Percentiles rank a stretch among this genome's conserved stretches.
Evolutionary conservation across 2,797 vertebrate genomes (phyloP).

Genomic region (Glyptemys insculpta): DNA sequence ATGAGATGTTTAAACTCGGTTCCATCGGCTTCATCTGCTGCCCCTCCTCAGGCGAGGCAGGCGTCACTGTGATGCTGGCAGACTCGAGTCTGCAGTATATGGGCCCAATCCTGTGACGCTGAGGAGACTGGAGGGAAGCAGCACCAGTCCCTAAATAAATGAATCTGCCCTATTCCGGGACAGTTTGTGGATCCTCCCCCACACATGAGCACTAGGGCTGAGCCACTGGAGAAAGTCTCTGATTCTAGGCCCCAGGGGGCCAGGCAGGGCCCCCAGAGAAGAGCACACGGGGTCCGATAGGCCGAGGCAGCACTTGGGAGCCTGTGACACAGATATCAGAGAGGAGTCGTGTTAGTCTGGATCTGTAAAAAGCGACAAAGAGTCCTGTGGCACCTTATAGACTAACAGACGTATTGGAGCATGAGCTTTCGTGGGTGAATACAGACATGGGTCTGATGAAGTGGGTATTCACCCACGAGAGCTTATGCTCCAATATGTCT

Average conservation of each 20-base stretch:
- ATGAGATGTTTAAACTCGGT: background rate
- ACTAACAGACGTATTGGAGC: no score
- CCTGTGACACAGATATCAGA: background rate
- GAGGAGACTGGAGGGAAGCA: background rate
- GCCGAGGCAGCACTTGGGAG: background rate
- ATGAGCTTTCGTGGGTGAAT: no score
- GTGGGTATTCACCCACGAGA: no score
- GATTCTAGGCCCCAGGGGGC: background rate
- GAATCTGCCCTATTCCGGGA: background rate
- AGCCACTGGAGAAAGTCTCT: background rate
- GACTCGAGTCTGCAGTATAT: background rate
- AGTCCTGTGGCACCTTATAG: no score
- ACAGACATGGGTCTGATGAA: no score
- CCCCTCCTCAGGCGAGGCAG: background rate
- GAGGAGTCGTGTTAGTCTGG: no score
- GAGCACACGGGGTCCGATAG: background rate
- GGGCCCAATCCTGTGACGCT: background rate
- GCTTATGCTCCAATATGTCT: no score
- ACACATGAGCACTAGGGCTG: background rate
- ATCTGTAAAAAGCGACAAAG: no score
- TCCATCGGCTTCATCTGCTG: background rate
- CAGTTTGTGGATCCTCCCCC: background rate
- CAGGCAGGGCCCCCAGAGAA: background rate
- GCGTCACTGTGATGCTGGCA: no score
- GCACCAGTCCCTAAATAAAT: background rate